Evolutionary conservation across 1,140 invertebrate species (phyloP), one percentile per base, ranked within the genome.

Genomic region (Adelges cooleyi): DNA sequence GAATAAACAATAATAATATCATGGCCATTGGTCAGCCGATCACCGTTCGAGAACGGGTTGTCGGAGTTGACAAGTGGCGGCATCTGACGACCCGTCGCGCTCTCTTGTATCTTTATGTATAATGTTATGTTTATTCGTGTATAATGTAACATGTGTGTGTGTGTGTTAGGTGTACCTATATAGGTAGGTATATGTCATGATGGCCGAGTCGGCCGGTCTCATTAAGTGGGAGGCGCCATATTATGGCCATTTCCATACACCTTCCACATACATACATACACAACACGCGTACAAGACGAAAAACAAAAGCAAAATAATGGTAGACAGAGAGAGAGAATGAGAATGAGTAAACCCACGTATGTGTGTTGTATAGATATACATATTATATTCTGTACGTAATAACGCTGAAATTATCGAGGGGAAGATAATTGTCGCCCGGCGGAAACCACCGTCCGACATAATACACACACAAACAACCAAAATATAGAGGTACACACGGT

Each of bases 341-440:
- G 65, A 23, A 44, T n/a, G 25, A 49, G 36, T 23, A 50, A 49
- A 27, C 62, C 48, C 49, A 51, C 62, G 49, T 50, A 27, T 6
- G 11, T 48, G 46, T 48, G 29, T 48, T n/a, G n/a, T n/a, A n/a
- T n/a, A n/a, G n/a, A n/a, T n/a, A n/a, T n/a, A n/a, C n/a, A n/a
- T 48, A 22, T 48, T 22, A n/a, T n/a, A 22, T 17, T 11, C 10
- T 33, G 17, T 36, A 29, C 42, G 33, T 51, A 50, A 50, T 51
- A 50, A 50, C 46, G 49, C n/a, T 50, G 46, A 65, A 65, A 51
- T 50, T 51, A 65, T 50, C 46, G 46, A 50, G 46, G 46, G 46
- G 46, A 50, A 50, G 46, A 51, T 50, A 65, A 50, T 50, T 51
- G 46, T 65, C 62, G 46, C 62, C 62, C 62, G 62, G 62, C 46